A percentile compares a stretch with the other conserved stretches of the same genome.
These are phyloP conservation scores for Cyphomyrus discorhynchus DNA, from an alignment of 2,113 vertebrate genomes.

Conservation along the genomic window DNA sequence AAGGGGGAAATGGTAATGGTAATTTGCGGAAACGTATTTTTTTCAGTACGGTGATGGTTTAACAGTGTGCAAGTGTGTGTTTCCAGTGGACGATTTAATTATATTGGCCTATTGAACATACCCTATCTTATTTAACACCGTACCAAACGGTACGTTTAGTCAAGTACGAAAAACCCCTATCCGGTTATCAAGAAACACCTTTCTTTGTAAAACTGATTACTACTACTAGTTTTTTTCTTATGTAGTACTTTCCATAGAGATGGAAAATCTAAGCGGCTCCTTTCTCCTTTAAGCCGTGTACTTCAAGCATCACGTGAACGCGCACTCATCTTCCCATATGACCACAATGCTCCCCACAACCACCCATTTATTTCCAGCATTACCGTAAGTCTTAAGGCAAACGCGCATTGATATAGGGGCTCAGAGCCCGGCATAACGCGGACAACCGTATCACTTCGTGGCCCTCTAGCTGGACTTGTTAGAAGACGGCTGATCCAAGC, in stretches of 20 bases:
- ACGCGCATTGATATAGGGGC: not conserved
- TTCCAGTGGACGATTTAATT: not conserved
- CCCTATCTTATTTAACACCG: not conserved
- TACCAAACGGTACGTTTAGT: not conserved
- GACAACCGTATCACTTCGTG: not conserved
- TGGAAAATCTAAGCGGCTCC: not conserved
- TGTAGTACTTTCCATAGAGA: not conserved
- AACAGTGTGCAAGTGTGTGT: not conserved
- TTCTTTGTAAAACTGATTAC: not conserved
- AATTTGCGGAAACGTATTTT: not conserved
- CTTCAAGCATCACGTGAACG: not conserved
- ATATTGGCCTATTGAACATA: not conserved
- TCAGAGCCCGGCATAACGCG: not conserved
- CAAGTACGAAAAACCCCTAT: not conserved
- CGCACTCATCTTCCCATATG: not conserved
- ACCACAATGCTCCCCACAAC: not conserved
- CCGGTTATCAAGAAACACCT: not conserved
- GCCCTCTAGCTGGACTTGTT: not conserved
- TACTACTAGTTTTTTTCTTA: not conserved
- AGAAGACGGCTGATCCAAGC: not conserved
- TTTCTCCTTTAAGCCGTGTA: not conserved
- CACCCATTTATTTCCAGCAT: not conserved
- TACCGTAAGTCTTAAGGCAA: not conserved
- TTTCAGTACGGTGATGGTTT: not conserved
- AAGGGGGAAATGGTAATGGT: not conserved